phyloP scores from a whole-genome alignment of 2,797 vertebrate species.

The Strix occidentalis region DNA sequence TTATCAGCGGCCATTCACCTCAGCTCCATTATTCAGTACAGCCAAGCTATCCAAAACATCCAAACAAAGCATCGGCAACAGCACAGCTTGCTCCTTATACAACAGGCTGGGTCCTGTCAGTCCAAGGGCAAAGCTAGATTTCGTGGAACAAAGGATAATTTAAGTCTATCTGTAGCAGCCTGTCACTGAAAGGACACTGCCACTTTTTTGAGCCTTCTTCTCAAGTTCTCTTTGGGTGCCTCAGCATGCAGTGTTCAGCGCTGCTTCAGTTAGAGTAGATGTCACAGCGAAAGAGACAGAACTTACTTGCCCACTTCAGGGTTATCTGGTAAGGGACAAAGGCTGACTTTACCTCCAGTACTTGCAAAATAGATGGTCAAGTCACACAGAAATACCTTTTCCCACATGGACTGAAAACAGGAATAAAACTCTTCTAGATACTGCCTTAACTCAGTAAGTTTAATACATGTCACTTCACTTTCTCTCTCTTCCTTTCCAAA shows the following conservation, averaged over 20 bases:
- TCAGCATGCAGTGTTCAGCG: rapidly evolving
- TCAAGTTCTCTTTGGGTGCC: background rate
- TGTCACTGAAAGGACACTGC: background rate
- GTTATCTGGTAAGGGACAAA: background rate
- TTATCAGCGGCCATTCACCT: background rate
- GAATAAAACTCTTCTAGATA: background rate
- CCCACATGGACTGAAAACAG: background rate
- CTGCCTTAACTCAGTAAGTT: background rate
- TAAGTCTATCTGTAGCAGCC: background rate
- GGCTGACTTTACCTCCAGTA: background rate
- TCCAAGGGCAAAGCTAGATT: background rate
- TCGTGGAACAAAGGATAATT: background rate
- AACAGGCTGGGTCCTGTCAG: background rate
- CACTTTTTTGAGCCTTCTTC: background rate
- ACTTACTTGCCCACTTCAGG: background rate
- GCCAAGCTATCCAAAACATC: background rate
- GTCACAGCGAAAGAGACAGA: background rate
- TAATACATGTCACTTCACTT: background rate
- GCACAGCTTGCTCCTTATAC: background rate
- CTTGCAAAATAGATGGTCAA: rapidly evolving
- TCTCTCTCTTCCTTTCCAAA: background rate
- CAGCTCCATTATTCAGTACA: background rate
- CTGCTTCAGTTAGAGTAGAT: background rate
- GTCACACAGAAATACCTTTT: background rate
- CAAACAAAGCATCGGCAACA: background rate